phyloP scores from a whole-genome alignment of 2,888 invertebrate genomes.

The Achlya flavicornis region DNA sequence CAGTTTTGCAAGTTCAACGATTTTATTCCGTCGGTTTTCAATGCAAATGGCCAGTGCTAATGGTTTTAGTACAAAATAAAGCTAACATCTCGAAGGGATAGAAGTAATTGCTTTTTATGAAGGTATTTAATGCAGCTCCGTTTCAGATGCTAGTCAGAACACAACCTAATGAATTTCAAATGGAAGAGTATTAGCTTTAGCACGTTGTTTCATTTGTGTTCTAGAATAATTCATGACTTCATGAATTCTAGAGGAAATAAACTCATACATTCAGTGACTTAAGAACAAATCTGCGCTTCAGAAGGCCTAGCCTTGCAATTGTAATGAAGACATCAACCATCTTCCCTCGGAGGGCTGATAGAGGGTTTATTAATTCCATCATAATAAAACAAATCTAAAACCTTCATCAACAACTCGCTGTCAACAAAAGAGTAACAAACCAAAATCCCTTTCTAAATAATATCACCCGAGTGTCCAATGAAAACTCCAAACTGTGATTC shows the following conservation, averaged over 20 bases:
- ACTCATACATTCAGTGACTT: too few species aligned
- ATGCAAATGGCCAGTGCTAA: slow-evolving; percentile 7
- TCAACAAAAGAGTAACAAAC: slow-evolving; percentile 2
- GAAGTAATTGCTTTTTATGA: slow-evolving; percentile 2
- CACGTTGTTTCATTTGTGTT: neutral
- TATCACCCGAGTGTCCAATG: slow-evolving; percentile 31
- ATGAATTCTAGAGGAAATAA: too few species aligned
- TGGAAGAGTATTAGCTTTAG: neutral
- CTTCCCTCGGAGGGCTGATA: too few species aligned
- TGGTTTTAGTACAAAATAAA: slow-evolving; percentile 3
- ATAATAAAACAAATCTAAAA: neutral
- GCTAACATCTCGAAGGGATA: neutral
- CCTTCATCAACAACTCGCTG: neutral
- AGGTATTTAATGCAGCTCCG: neutral
- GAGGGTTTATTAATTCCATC: too few species aligned
- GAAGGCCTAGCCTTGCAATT: too few species aligned
- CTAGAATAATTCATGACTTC: neutral
- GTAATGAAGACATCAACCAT: too few species aligned
- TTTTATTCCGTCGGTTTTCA: slow-evolving; percentile 2
- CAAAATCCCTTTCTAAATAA: slow-evolving; percentile 27
- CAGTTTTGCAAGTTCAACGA: neutral
- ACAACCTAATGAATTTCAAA: slow-evolving; percentile 7
- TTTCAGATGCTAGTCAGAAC: slow-evolving; percentile 1
- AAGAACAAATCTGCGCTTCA: too few species aligned
- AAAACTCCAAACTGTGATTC: slow-evolving; percentile 38